These are phyloP conservation scores for Cryptus viduatorius DNA, from an alignment of 2,888 invertebrate species.

Conservation along the genomic window DNA sequence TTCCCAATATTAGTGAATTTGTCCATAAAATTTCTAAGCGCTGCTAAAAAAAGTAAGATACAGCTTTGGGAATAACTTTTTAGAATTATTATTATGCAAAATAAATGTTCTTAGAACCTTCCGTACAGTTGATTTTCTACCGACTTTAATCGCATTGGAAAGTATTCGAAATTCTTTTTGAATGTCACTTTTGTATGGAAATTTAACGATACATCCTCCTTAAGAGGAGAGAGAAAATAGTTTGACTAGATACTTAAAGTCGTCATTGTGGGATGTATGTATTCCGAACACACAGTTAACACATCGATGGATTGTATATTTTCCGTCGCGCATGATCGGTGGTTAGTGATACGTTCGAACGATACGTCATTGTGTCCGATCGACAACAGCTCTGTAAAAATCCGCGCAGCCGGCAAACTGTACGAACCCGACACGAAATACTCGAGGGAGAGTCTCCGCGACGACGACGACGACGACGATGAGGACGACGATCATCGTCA, in stretches of 20 bases:
- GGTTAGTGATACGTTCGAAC: conserved; percentile 78
- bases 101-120: too few species aligned
- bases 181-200: too few species aligned
- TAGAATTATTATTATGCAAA: too few species aligned
- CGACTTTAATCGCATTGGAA: too few species aligned
- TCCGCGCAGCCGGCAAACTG: conserved; percentile 82
- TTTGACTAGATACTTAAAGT: conserved; percentile 43
- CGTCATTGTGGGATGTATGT: conserved; percentile 47
- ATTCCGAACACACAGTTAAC: conserved; percentile 72
- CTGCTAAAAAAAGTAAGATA: too few species aligned
- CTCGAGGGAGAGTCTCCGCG: conserved; percentile 69
- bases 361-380: conserved; percentile 76
- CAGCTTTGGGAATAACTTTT: too few species aligned
- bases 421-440: conserved; percentile 77
- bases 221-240: background rate
- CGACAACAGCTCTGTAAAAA: conserved; percentile 82
- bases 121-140: too few species aligned
- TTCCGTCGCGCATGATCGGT: conserved; percentile 80
- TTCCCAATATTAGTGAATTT: too few species aligned
- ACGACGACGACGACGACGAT: conserved; percentile 45
- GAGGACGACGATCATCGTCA: conserved; percentile 21
- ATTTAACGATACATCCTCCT: too few species aligned
- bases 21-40: too few species aligned
- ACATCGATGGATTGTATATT: conserved; percentile 80
- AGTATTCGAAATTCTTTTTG: too few species aligned